Percentiles rank a stretch among this genome's conserved stretches.
Evolutionary conservation across 2,888 invertebrate genomes (phyloP).

Genomic region (Synanthedon formicaeformis): DNA sequence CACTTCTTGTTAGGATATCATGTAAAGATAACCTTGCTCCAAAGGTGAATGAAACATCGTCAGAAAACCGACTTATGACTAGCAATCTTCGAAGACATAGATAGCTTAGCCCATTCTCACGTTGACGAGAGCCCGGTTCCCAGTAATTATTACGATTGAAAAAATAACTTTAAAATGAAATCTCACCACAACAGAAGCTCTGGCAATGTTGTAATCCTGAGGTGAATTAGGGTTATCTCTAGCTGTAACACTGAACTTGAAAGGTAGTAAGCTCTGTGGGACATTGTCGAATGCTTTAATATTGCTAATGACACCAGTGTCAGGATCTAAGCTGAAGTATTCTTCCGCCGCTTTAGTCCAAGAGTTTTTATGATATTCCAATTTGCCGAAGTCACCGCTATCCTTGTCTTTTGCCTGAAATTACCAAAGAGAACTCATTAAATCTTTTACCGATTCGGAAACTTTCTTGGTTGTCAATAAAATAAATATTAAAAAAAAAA

Average conservation of each 20-base stretch:
- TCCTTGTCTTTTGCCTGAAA: slow-evolving; percentile 85
- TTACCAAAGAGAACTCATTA: background rate
- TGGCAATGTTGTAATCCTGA: slow-evolving; percentile 72
- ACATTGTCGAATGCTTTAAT: slow-evolving; percentile 79
- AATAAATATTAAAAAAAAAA: too few relatives aligned
- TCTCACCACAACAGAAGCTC: slow-evolving; percentile 75
- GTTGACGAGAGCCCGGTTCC: too few relatives aligned
- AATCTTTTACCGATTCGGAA: too few relatives aligned
- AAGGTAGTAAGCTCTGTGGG: slow-evolving; percentile 74
- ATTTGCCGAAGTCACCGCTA: slow-evolving; percentile 83
- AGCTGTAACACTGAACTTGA: slow-evolving; percentile 79
- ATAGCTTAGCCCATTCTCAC: too few relatives aligned
- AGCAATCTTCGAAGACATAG: too few relatives aligned
- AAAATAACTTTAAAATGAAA: background rate
- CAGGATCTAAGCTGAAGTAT: slow-evolving; percentile 79
- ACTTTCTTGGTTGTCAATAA: too few relatives aligned
- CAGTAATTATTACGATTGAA: too few relatives aligned
- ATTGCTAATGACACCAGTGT: slow-evolving; percentile 82
- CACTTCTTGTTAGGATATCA: too few relatives aligned
- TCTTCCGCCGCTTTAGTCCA: slow-evolving; percentile 66
- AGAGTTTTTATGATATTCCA: slow-evolving; percentile 75
- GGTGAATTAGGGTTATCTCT: slow-evolving; percentile 78
- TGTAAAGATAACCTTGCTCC: too few relatives aligned
- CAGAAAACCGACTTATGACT: too few relatives aligned
- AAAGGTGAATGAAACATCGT: too few relatives aligned